A percentile compares a stretch with the other conserved stretches of the same genome.
Conservation (phyloP, 2,888 invertebrate species). For the Synergus itoensis region DNA sequence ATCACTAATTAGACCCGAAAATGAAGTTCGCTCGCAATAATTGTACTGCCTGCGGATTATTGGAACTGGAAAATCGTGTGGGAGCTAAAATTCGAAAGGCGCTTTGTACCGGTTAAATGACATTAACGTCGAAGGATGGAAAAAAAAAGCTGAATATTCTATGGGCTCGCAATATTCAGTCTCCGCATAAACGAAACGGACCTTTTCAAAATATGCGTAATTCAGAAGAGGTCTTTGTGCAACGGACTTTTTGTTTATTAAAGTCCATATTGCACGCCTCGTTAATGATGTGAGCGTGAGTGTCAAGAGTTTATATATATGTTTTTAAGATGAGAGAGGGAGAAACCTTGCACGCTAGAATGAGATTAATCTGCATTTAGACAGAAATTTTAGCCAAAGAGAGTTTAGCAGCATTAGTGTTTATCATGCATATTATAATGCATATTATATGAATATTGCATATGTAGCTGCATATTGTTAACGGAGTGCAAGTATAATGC, state of each 20-base stretch:
- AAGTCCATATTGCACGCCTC: neutral
- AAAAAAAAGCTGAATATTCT: constrained; percentile 14
- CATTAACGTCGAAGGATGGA: constrained; percentile 1
- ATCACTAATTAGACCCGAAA: constrained; percentile 19
- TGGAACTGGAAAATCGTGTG: constrained; percentile 10
- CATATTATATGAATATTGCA: neutral
- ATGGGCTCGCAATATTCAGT: constrained; percentile 12
- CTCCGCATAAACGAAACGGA: neutral
- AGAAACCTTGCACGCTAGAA: neutral
- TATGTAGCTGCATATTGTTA: neutral
- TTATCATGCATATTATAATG: neutral
- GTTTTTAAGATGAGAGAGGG: constrained; percentile 10
- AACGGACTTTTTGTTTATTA: constrained; percentile 20
- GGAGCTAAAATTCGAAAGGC: constrained; percentile 15
- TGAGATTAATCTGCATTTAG: constrained; percentile 25
- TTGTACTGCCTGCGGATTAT: constrained; percentile 24
- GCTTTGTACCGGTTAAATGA: constrained; percentile 25
- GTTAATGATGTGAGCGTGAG: neutral
- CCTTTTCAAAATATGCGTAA: constrained; percentile 32
- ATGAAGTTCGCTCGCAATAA: constrained; percentile 12
- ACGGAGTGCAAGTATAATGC: neutral
- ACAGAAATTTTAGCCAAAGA: constrained; percentile 14
- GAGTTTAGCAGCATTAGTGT: neutral
- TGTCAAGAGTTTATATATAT: constrained; percentile 5
- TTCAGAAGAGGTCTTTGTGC: neutral